Percentiles rank a stretch among this genome's conserved stretches.
These are phyloP conservation scores for Rutilus rutilus DNA, from an alignment of 2,113 vertebrate genomes.

Conservation along the genomic window DNA sequence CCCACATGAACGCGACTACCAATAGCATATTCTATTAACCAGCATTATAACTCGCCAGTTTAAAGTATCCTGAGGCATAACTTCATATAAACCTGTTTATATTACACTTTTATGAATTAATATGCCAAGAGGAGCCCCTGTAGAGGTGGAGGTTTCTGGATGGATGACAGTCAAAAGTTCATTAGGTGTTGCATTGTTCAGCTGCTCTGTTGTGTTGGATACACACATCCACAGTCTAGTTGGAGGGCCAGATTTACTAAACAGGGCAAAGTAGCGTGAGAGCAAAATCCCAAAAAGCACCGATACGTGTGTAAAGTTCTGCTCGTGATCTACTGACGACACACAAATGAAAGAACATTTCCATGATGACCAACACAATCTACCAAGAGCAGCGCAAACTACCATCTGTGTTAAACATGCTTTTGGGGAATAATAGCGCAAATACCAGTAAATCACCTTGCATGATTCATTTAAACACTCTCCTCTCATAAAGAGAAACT, in stretches of 20 bases:
- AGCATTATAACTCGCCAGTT: background rate
- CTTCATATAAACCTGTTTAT: background rate
- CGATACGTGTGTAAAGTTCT: too few relatives aligned
- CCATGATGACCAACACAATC: too few relatives aligned
- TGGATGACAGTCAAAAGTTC: background rate
- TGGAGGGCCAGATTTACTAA: background rate
- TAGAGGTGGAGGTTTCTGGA: background rate
- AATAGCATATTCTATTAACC: slow-evolving; percentile 9
- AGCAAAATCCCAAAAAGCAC: too few relatives aligned
- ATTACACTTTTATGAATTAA: background rate
- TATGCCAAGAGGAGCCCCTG: background rate
- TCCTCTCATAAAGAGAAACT: too few relatives aligned
- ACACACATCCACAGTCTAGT: background rate
- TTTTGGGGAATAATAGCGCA: too few relatives aligned
- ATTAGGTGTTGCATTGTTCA: background rate
- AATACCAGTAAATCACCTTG: too few relatives aligned
- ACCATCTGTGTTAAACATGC: too few relatives aligned
- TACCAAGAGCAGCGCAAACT: too few relatives aligned
- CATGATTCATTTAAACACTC: too few relatives aligned
- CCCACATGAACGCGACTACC: background rate
- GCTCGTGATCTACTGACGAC: too few relatives aligned
- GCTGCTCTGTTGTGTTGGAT: background rate
- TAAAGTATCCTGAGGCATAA: background rate
- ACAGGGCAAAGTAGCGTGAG: too few relatives aligned
- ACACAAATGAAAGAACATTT: too few relatives aligned